Evolutionary conservation across 2,888 invertebrate species (phyloP).

Genomic region (Sphaeridia pumilis): DNA sequence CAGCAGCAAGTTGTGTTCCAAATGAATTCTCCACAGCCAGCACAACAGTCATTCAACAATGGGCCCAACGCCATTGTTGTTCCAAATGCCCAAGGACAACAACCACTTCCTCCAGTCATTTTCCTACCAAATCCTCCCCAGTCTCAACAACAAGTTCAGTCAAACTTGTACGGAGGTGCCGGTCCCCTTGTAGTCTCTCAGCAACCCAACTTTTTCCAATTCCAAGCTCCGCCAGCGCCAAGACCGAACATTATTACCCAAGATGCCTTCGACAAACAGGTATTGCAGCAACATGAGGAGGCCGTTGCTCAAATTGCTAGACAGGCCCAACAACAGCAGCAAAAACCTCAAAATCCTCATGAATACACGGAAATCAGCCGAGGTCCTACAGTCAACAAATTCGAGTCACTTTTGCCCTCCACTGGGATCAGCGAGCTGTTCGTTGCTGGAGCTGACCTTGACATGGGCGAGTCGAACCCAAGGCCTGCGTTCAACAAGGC

Average conservation of each 20-base stretch:
- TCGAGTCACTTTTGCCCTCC: background rate
- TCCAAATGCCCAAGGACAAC: background rate
- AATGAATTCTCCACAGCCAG: background rate
- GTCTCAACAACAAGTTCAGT: background rate
- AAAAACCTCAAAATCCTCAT: background rate
- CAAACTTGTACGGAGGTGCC: background rate
- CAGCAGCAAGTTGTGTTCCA: constrained; percentile 1
- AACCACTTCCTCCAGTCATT: constrained; percentile 7
- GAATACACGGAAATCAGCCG: too few species aligned
- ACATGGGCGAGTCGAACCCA: background rate
- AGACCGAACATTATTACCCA: background rate
- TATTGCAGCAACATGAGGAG: constrained; percentile 5
- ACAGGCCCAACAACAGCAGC: background rate
- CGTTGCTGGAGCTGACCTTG: background rate
- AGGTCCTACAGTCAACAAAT: too few species aligned
- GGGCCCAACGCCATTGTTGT: background rate
- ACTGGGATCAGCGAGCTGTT: background rate
- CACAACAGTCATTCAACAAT: background rate
- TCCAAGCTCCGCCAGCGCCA: background rate
- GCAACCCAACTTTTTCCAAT: background rate
- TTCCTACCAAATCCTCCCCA: constrained; percentile 3
- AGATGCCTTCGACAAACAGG: background rate
- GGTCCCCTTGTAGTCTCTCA: background rate
- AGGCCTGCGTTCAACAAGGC: background rate
- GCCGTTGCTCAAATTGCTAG: background rate